A percentile compares a stretch with the other conserved stretches of the same genome.
Evolutionary conservation across 2,797 vertebrate genomes (phyloP).

Genomic region (Acropternis orthonyx): DNA sequence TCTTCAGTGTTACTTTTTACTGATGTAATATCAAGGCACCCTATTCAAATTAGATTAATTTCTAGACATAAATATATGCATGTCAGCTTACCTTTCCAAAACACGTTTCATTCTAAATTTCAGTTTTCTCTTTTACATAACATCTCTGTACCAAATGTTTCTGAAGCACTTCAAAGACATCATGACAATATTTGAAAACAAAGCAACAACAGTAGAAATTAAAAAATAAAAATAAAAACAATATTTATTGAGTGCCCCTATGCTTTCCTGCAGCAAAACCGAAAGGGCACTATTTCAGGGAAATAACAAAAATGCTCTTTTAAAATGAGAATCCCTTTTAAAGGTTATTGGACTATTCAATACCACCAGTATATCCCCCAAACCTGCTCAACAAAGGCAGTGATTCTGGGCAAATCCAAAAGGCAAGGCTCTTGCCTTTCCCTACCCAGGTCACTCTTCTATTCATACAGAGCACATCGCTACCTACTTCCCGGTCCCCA

Average conservation of each 20-base stretch:
- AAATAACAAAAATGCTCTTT: neutral
- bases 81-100: neutral
- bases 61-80: neutral
- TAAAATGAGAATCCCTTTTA: neutral
- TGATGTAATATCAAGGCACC: neutral
- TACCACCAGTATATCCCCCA: neutral
- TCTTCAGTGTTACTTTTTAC: neutral
- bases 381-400: neutral
- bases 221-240: neutral
- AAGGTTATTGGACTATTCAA: neutral
- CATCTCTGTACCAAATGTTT: neutral
- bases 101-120: neutral
- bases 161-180: neutral
- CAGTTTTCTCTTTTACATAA: neutral
- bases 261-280: neutral
- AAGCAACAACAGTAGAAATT: neutral
- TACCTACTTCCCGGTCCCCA: neutral
- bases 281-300: neutral
- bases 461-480: neutral
- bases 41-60: neutral
- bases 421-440: neutral
- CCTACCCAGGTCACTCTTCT: neutral
- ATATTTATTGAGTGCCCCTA: fast-evolving
- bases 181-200: neutral
- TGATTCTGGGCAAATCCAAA: neutral